A percentile compares a stretch with the other conserved stretches of the same genome.
Conservation (phyloP, 2,113 vertebrate species). For the Neotoma lepida region DNA sequence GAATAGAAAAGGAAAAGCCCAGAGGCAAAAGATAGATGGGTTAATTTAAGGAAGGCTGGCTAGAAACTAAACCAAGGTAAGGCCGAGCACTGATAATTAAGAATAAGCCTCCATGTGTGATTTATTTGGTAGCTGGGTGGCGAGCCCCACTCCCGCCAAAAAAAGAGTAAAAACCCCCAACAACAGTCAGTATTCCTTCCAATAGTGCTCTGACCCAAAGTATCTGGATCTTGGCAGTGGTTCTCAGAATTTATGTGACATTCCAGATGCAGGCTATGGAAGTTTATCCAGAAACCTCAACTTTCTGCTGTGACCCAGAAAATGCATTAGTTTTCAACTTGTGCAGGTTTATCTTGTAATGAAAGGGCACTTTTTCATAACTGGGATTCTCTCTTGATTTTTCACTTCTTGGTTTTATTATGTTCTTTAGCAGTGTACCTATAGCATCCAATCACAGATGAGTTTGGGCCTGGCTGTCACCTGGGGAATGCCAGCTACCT, state of each 20-base stretch:
- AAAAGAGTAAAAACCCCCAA: no score
- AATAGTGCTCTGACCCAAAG: background rate
- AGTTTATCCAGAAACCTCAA: background rate
- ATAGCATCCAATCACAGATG: background rate
- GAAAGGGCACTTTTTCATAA: background rate
- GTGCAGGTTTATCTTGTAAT: background rate
- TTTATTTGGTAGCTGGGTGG: no score
- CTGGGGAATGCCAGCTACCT: background rate
- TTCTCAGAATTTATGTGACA: background rate
- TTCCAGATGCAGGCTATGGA: background rate
- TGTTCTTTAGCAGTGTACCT: background rate
- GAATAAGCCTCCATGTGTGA: no score
- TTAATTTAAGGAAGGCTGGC: no score
- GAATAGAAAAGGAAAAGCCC: no score
- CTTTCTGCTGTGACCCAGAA: background rate
- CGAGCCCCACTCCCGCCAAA: no score
- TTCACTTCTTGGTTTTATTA: constrained; percentile 25
- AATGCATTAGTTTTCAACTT: background rate
- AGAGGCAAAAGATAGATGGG: no score
- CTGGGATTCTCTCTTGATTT: background rate
- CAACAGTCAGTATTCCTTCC: background rate
- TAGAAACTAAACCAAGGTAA: no score
- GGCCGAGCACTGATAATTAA: no score
- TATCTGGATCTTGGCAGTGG: background rate
- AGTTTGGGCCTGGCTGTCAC: background rate